Evolutionary conservation across 2,113 vertebrate species (phyloP), one percentile per base, ranked within the genome.

Genomic region (Cryptotis parvus): DNA sequence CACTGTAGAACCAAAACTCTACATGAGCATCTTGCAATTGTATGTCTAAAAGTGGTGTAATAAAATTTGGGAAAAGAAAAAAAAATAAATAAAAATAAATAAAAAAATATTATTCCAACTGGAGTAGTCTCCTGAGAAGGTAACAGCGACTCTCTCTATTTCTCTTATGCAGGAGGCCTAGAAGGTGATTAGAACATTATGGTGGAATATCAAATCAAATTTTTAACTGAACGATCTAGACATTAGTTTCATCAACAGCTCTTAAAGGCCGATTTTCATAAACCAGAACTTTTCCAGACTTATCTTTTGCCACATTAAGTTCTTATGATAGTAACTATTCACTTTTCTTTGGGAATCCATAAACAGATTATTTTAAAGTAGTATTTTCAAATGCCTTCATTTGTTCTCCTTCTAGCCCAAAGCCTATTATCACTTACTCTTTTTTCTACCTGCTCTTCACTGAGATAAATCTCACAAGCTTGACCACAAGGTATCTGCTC

Each of bases 361-460:
- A 33, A 29, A 55, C 33, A 35, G 26, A 70, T 68, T 78, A 84
- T 70, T 39, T 92, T 58, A 77, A 58, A 75, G 24, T 73, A 68
- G 26, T 33, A n/a, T 72, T 90, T 81, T 87, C 0, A 84, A 91
- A 80, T 94, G 68, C 12, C 84, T 91, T 89, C 37, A 35, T 86
- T 65, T 52, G 88, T 14, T 85, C 14, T 79, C 39, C 15, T 74
- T 43, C 55, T 6, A 15, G 39, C 9, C 45, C 45, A 72, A 43
- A 85, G 27, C 1, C 29, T 77, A 70, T 63, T 20, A 55, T 20
- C 31, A 29, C 9, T 33, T 77, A 43, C 11, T 52, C 75, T 87
- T 49, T n/a, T 31, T 22, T 45, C 52, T 52, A 18, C 12, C 5
- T 84, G 45, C 1, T 20, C 68, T 70, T 24, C 10, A 31, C 14